Evolutionary conservation across 2,797 vertebrate species (phyloP), one percentile per base, ranked within the genome.

Genomic region (Mustela erminea): DNA sequence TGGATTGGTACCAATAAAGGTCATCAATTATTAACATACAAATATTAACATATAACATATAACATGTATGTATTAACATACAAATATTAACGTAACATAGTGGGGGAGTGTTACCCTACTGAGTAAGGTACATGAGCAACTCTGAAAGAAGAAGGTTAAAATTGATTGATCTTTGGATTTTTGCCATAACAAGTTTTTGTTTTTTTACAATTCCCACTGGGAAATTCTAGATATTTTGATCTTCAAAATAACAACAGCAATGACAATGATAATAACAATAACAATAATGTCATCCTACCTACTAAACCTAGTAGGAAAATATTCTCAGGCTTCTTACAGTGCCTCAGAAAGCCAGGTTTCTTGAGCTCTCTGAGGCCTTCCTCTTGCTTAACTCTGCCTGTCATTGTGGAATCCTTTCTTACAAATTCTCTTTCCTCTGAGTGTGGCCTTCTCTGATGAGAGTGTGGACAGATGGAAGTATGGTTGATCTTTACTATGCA

Each of bases 301-400:
- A 80, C 60, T 90, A 88, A 96, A 78, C 25, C 29, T 32, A 70
- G 43, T 77, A 85, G 75, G 64, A 74, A 96, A 92, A 97, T 95
- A 54, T 27, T 88, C 21, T 78, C 56, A 89, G 68, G 25, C 38
- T 95, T 70, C 64, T 94, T 60, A 21, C 4, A 68, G n/a, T 93
- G 46, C 64, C 38, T 85, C 54, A 62, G 46, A 92, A 86, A 97
- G 62, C 38, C 78, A 92, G 60, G 29, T 87, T 85, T 93, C 80
- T 87, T 82, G 75, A 93, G 49, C n/a, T 78, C 41, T 89, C 25
- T 5, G 35, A 56, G 25, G 18, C n/a, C 52, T 20, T 81, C 18
- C 20, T 89, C 70, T 93, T 91, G 77, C 64, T 96, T 62, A 66
- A 62, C 83, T 93, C 62, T 86, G 43, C 66, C 49, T 92, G 81